Evolutionary conservation across 1,140 invertebrate genomes (phyloP).

Genomic region (Hesperophylax magnus): DNA sequence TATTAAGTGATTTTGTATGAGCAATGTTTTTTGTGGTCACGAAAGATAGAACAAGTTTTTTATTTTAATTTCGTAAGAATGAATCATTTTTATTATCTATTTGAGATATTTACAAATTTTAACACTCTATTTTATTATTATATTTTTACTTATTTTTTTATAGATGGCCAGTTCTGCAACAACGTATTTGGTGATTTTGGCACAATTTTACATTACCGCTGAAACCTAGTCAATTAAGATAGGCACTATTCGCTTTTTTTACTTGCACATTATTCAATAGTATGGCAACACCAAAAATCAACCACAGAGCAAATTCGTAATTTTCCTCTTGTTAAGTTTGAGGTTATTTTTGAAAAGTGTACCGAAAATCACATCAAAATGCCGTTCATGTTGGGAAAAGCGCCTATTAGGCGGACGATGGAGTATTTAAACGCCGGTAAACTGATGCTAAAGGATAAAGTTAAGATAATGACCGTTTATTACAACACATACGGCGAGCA

Average conservation of each 20-base stretch:
- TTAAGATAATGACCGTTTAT: constrained; percentile 89
- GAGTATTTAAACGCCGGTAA: constrained; percentile 88
- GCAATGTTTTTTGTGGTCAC: no score
- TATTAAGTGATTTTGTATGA: no score
- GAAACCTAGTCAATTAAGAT: no score
- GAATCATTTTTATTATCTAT: no score
- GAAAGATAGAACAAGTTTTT: no score
- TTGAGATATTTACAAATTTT: no score
- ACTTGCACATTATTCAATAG: neutral
- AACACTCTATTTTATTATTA: no score
- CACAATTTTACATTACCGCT: constrained; percentile 25
- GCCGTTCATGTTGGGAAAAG: constrained; percentile 95
- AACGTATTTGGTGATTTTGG: constrained; percentile 43
- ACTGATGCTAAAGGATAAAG: constrained; percentile 85
- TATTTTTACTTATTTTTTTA: constrained; percentile 7
- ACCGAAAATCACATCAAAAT: constrained; percentile 68
- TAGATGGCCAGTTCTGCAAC: constrained; percentile 31
- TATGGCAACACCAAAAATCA: neutral
- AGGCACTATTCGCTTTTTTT: neutral
- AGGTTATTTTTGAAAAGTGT: constrained; percentile 3
- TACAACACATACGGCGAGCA: constrained; percentile 82
- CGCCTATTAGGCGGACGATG: constrained; percentile 90
- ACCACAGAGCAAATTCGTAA: neutral
- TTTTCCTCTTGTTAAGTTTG: neutral
- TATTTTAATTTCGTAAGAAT: no score